These are phyloP conservation scores for Netelia inedita DNA, from an alignment of 2,888 invertebrate species.

Conservation along the genomic window DNA sequence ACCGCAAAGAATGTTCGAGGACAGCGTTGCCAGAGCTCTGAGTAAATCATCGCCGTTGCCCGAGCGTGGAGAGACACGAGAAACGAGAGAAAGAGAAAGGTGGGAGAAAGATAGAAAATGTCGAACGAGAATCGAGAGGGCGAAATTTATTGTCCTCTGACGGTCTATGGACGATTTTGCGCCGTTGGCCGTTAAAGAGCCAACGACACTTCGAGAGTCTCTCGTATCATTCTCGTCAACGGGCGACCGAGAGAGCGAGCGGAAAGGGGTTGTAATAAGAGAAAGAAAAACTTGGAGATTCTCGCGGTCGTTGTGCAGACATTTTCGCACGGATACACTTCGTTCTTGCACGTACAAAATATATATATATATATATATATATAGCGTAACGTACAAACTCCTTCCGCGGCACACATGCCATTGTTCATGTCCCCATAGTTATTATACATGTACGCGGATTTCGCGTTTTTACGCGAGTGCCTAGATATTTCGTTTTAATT, in stretches of 20 bases:
- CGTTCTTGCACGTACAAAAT: background rate
- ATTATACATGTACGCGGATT: conserved; percentile 40
- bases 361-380: conserved; percentile 1
- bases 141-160: conserved; percentile 66
- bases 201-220: conserved; percentile 57
- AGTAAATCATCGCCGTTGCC: conserved; percentile 77
- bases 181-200: conserved; percentile 61
- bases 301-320: background rate
- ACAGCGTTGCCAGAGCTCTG: conserved; percentile 73
- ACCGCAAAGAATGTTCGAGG: conserved; percentile 81
- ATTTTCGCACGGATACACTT: conserved; percentile 2
- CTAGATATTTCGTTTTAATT: background rate
- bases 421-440: conserved; percentile 42
- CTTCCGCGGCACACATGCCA: conserved; percentile 50
- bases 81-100: conserved; percentile 68
- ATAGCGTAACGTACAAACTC: conserved; percentile 19
- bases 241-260: background rate
- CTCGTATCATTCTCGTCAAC: conserved; percentile 46
- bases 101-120: conserved; percentile 71
- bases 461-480: background rate
- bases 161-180: conserved; percentile 56
- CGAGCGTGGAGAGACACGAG: conserved; percentile 68
- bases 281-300: background rate
- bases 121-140: conserved; percentile 67
- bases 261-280: background rate